Evolutionary conservation across 1,140 invertebrate species (phyloP).

Genomic region (Araneus ventricosus): DNA sequence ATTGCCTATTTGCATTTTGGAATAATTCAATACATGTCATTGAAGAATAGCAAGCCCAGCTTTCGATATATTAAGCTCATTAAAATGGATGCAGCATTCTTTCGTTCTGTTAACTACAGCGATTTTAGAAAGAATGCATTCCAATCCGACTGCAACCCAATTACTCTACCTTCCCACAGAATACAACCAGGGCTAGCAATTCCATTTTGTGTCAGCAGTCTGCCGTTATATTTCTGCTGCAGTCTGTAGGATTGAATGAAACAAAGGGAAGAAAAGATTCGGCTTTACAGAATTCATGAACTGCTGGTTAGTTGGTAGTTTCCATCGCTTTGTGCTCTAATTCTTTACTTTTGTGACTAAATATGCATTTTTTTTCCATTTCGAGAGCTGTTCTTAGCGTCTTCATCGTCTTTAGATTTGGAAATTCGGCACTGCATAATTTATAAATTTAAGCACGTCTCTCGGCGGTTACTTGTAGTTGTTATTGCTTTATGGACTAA

Average conservation of each 20-base stretch:
- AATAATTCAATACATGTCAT: background rate
- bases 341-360: background rate
- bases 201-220: background rate
- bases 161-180: background rate
- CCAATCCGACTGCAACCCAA: background rate
- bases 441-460: no score
- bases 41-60: background rate
- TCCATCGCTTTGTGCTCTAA: background rate
- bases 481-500: background rate
- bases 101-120: background rate
- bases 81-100: background rate
- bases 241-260: background rate
- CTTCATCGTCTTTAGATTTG: background rate
- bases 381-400: background rate
- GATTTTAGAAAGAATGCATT: slow-evolving; percentile 1
- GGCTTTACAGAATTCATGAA: background rate
- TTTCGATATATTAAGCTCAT: background rate
- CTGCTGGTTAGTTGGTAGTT: background rate
- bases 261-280: background rate
- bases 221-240: background rate
- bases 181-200: background rate
- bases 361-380: no score
- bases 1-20: background rate
- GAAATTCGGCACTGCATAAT: no score
- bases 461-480: no score